phyloP scores from a whole-genome alignment of 2,113 vertebrate species.

The Dinomys branickii region DNA sequence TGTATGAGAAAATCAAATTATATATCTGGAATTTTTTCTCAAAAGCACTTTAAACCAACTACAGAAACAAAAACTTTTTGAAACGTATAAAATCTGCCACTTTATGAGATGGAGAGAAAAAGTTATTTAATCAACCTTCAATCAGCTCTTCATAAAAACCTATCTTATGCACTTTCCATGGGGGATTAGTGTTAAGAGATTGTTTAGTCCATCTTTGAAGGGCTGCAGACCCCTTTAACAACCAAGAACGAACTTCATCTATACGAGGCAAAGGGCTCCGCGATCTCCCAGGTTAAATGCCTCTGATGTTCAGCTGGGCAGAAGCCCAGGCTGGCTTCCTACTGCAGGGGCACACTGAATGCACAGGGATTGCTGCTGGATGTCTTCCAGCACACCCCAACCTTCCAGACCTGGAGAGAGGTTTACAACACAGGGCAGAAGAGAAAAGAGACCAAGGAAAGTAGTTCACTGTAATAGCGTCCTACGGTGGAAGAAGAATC shows the following conservation, averaged over 20 bases:
- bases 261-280: background rate
- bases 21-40: conserved; percentile 42
- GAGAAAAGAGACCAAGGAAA: background rate
- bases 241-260: background rate
- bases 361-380: background rate
- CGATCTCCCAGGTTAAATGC: background rate
- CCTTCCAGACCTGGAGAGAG: background rate
- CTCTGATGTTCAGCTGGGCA: background rate
- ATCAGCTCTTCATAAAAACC: background rate
- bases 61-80: background rate
- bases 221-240: background rate
- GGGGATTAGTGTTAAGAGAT: background rate
- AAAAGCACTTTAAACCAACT: conserved; percentile 41
- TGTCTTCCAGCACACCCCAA: background rate
- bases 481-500: background rate
- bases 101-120: background rate
- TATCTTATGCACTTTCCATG: background rate
- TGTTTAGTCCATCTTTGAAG: background rate
- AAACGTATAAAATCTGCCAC: conserved; percentile 29
- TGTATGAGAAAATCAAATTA: conserved; percentile 41
- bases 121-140: background rate
- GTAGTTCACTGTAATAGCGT: background rate
- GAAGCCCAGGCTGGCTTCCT: background rate
- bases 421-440: background rate
- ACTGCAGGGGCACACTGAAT: background rate